Evolutionary conservation across 1,140 invertebrate species (phyloP), one percentile per base, ranked within the genome.

Genomic region (Drosophila nikananu): DNA sequence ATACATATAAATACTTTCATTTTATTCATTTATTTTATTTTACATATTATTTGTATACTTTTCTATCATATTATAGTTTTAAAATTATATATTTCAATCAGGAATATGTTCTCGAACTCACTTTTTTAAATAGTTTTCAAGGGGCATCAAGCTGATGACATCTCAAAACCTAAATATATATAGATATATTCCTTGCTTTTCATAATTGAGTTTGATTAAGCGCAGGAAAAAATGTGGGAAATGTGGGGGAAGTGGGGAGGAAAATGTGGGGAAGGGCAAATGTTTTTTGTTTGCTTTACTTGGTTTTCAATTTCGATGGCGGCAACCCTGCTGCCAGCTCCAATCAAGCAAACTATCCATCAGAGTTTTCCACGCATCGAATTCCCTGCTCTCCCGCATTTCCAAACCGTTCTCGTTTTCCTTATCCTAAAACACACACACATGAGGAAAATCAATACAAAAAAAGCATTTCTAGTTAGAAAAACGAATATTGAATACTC

Each of bases 181-280:
- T 19, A 37, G n/a, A 15, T 2, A 49, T 51, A 63, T 44, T 21
- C 5, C 25, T n/a, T 32, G 15, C 32, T 67, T 89, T 83, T 87
- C 65, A 81, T 81, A 87, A 87, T 87, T 81, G 81, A 81, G 77
- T 89, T 89, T 84, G 86, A 79, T 79, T 84, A 84, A 81, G 74
- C 70, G 57, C 23, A 44, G 15, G 17, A 67, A 44, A 12, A 27
- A 27, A 19, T 52, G 49, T 51, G 49, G 51, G 3, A 19, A 30
- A 17, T 13, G 1, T 9, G 9, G 0, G 2, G 0, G 12, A 2
- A 4, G 15, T n/a, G 15, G 3, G 0, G n/a, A 10, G n/a, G n/a
- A 6, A 30, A 30, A 30, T 0, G 32, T n/a, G 12, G 10, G 32
- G 32, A 19, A 32, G 5, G 27, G 30, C 7, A 72, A 80, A 76